These are phyloP conservation scores for Eremobia ochroleuca DNA, from an alignment of 2,888 invertebrate genomes.

Conservation along the genomic window DNA sequence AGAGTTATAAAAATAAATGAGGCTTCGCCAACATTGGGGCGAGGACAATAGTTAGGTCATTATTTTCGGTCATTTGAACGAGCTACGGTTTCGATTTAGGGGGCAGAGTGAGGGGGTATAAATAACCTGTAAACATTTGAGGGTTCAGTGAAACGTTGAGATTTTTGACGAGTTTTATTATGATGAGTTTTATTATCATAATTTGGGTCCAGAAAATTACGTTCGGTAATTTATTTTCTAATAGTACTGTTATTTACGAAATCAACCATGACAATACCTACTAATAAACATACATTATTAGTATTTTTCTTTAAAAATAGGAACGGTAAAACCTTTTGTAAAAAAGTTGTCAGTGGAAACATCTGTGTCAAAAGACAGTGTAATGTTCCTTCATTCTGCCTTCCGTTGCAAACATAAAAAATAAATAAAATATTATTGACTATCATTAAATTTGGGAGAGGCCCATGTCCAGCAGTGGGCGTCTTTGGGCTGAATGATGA, in stretches of 20 bases:
- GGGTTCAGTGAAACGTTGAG: conserved; percentile 77
- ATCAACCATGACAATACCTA: not conserved
- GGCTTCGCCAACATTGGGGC: conserved; percentile 86
- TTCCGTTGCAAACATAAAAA: not conserved
- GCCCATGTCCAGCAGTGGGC: not conserved
- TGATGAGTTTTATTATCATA: conserved; percentile 59
- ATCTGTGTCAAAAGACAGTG: not conserved
- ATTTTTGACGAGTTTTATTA: conserved; percentile 70
- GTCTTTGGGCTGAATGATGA: not conserved
- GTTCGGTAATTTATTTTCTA: conserved; percentile 31
- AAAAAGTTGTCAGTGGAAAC: not conserved
- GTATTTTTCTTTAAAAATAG: not conserved
- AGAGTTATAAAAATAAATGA: conserved; percentile 88
- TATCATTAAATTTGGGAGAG: not conserved
- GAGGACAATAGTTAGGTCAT: conserved; percentile 90
- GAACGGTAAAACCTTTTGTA: not conserved
- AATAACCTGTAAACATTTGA: conserved; percentile 83
- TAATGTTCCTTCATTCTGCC: not conserved
- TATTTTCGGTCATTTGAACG: conserved; percentile 89
- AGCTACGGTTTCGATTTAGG: conserved; percentile 79
- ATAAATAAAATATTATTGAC: not conserved
- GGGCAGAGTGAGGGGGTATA: conserved; percentile 77
- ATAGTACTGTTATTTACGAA: no score
- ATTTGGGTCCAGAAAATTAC: conserved; percentile 63
- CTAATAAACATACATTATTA: not conserved